A percentile compares a stretch with the other conserved stretches of the same genome.
These are phyloP conservation scores for Eidolon dupreanum DNA, from an alignment of 2,797 vertebrate genomes.

Conservation along the genomic window DNA sequence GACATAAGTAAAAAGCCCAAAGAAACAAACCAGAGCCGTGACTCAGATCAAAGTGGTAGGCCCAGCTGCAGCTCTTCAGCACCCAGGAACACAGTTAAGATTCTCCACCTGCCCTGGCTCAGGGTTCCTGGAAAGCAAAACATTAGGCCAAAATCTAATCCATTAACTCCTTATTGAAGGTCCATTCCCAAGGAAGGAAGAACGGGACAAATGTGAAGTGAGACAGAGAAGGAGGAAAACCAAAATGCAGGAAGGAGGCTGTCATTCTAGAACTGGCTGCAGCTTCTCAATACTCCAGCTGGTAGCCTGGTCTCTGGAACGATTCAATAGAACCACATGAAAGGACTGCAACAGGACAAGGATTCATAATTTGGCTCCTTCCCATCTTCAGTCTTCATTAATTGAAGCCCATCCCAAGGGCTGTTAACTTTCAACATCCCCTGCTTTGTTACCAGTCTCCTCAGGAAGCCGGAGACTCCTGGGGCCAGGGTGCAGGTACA, in stretches of 20 bases:
- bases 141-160: background rate
- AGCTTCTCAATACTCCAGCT: background rate
- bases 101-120: background rate
- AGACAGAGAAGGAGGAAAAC: too few species aligned
- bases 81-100: background rate
- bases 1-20: background rate
- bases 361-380: rapidly evolving
- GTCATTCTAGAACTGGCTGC: too few species aligned
- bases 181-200: background rate
- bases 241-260: too few species aligned
- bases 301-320: rapidly evolving
- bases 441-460: background rate
- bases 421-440: rapidly evolving
- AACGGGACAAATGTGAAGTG: background rate
- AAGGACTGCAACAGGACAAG: rapidly evolving
- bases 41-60: background rate
- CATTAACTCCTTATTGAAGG: background rate
- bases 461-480: background rate
- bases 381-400: background rate
- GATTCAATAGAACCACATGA: rapidly evolving
- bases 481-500: rapidly evolving
- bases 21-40: background rate
- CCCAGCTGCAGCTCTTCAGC: background rate
- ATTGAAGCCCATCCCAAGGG: background rate
- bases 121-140: background rate